phyloP scores from a whole-genome alignment of 2,113 vertebrate genomes.

The Desmodus rotundus region DNA sequence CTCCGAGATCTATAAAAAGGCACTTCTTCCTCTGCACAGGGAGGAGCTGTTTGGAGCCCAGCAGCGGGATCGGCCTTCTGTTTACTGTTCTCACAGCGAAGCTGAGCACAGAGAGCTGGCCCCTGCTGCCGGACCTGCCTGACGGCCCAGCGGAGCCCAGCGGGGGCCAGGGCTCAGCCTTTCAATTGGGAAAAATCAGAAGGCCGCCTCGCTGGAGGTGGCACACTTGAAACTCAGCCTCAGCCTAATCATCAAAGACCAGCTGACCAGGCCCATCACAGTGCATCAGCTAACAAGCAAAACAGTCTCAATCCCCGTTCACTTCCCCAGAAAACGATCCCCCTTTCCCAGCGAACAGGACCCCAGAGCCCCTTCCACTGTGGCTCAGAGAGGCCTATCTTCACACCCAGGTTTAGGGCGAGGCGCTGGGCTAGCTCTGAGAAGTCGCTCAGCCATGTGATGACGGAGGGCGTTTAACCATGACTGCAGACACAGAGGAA shows the following conservation, averaged over 20 bases:
- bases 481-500: neutral
- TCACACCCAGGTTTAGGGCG: neutral
- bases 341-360: neutral
- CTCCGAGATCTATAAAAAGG: neutral
- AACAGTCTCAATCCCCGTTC: neutral
- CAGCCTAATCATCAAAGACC: neutral
- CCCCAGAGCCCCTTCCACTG: neutral
- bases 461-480: fast-evolving
- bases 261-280: neutral
- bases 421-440: neutral
- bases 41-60: neutral
- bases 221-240: neutral
- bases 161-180: neutral
- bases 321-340: neutral
- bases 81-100: neutral
- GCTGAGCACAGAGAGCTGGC: neutral
- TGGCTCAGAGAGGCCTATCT: neutral
- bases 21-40: neutral
- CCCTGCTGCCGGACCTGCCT: neutral
- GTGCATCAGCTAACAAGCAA: neutral
- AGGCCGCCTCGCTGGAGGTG: neutral
- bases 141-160: neutral
- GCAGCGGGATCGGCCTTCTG: neutral
- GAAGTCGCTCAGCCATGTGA: neutral
- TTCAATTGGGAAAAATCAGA: neutral